Base-by-base conservation (phyloP, 2,888 invertebrate species). In the Amphimallon solstitiale region DNA sequence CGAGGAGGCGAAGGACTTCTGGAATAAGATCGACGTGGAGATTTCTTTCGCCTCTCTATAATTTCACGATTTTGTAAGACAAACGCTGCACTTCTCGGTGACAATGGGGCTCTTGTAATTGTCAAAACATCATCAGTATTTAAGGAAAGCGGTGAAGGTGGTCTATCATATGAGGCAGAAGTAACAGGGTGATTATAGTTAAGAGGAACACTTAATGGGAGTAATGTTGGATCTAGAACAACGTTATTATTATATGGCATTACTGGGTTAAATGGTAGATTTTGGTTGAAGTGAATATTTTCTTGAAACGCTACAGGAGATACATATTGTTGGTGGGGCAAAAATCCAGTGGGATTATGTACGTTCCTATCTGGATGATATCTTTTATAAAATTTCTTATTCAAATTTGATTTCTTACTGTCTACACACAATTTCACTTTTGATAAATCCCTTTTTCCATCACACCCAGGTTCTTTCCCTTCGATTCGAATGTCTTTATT, bases 11-110 rank as follows among this genome's bases (percentile, higher is more conserved):
- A 80, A 2, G 79, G 80, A 63, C 79, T 82, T n/a, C 82, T 76
- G 10, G 84, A 83, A 67, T 80, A 81, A 4, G 82, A 84, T 59
- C 83, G 74, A 7, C 80, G 72, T 2, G 79, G 79, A 9, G 80
- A 80, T 35, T 80, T 74, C 49, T 81, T 76, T 46, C 82, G 71
- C 65, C 79, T 78, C 62, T 82, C 82, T n/a, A 83, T 77, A 19
- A 82, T 82, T 29, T 81, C 81, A 14, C 81, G 77, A 70, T 83
- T 83, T 72, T 83, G 75, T 59, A 82, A 66, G 5, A 83, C 83
- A 70, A 83, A 83, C 12, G 82, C 81, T 5, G 82, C 82, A 70
- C 82, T 82, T 71, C 82, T 73, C 0, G 83, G 83, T 7, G 82
- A 82, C 29, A 83, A 70, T 0, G 82, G 82, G 2, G 82, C 82